phyloP scores from a whole-genome alignment of 1,140 invertebrate species.

The Drosophila asahinai region DNA sequence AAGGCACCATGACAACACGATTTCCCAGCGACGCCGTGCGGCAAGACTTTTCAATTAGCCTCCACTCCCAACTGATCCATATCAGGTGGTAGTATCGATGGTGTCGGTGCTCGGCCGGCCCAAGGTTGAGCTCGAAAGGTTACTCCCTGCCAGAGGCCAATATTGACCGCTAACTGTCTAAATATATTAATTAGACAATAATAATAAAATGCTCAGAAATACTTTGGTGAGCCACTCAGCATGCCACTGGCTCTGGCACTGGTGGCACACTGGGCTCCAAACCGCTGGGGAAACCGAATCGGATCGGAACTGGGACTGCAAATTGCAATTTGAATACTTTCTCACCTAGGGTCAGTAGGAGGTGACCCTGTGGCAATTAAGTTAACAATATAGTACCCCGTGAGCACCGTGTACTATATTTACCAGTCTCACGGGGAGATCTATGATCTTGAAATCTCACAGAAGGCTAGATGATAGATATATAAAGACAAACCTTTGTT shows the following conservation, averaged over 20 bases:
- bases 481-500: background rate
- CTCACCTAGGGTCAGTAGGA: constrained; percentile 30
- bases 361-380: constrained; percentile 46
- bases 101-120: constrained; percentile 18
- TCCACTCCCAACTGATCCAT: constrained; percentile 73
- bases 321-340: constrained; percentile 40
- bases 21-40: constrained; percentile 20
- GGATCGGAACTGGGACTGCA: constrained; percentile 14
- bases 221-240: constrained; percentile 12
- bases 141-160: constrained; percentile 55
- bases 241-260: background rate
- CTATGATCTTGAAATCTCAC: background rate
- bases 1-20: constrained; percentile 29
- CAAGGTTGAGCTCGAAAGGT: constrained; percentile 73
- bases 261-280: constrained; percentile 42
- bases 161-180: constrained; percentile 71
- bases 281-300: background rate
- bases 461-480: constrained; percentile 7
- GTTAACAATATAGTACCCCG: constrained; percentile 14
- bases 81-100: constrained; percentile 57
- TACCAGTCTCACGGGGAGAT: background rate
- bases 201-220: constrained; percentile 55
- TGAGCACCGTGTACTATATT: constrained; percentile 11
- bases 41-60: constrained; percentile 71
- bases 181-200: constrained; percentile 79